Evolutionary conservation across 2,797 vertebrate genomes (phyloP), one percentile per base, ranked within the genome.

Genomic region (Pachyuromys duprasi): DNA sequence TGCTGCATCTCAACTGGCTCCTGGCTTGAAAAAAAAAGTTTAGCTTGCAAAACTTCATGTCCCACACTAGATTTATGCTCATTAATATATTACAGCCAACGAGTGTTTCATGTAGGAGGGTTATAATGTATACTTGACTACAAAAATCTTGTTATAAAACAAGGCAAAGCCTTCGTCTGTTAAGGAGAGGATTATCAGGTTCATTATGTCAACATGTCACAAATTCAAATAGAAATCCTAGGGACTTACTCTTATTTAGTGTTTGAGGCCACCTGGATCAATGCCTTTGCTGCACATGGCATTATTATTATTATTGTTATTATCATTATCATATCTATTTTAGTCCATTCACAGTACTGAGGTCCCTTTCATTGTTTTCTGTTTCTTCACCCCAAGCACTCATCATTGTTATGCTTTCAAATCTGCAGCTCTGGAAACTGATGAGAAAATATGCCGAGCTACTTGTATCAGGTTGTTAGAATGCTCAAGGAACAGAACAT

Each of bases 151-250:
- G 36, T 0, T 72, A 70, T 39, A 83, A 90, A 92, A 60, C 55
- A 84, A 74, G 17, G 8, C 13, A 86, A 84, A 84, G 22, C 39
- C 33, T 28, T 33, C 60, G 92, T 45, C 8, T 67, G 6, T 36
- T 79, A 90, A n/a, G 26, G n/a, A 78, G 31, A 91, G 17, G 90
- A 91, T 36, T 92, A 90, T 79, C 22, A 55, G 45, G 55, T 84
- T 75, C 7, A 22, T 45, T 28, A 4, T 70, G 18, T 70, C 20
- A 91, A 15, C 7, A 55, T 4, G 6, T 89, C 20, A 57, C 79
- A 86, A 78, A n/a, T 87, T 91, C 53, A 94, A 75, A 60, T 5
- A 89, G 74, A 93, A 39, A 82, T 39, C 49, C 3, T 7, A 62
- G 4, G 22, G 17, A 80, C 33, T 55, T 84, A 36, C 33, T 75